Evolutionary conservation across 2,797 vertebrate genomes (phyloP).

Genomic region (Psittacula derbiana): DNA sequence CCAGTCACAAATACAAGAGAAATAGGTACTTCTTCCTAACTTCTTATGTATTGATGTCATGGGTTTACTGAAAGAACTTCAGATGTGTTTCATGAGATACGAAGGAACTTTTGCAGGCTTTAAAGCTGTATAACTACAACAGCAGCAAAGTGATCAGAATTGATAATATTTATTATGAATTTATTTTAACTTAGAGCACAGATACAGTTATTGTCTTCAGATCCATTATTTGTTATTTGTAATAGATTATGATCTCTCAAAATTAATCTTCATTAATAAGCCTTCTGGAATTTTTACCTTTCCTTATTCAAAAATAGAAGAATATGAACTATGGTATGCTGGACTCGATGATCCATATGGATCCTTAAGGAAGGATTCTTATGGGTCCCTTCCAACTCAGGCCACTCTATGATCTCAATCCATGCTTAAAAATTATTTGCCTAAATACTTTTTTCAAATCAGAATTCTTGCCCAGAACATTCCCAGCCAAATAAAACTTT

Average conservation of each 20-base stretch:
- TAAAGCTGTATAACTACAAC: background rate
- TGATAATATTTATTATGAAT: background rate
- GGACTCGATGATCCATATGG: background rate
- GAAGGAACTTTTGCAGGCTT: background rate
- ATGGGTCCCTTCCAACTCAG: background rate
- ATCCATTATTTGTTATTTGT: background rate
- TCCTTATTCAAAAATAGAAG: background rate
- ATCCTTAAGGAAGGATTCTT: background rate
- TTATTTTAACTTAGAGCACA: background rate
- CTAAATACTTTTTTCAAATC: background rate
- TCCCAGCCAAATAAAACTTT: background rate
- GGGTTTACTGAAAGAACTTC: background rate
- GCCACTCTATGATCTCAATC: background rate
- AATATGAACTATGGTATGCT: background rate
- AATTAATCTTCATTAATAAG: background rate
- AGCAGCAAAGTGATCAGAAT: background rate
- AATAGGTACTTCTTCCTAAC: background rate
- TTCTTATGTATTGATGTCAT: background rate
- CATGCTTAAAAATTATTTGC: background rate
- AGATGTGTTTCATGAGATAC: background rate
- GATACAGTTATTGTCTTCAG: background rate
- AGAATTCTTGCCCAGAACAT: background rate
- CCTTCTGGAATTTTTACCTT: background rate
- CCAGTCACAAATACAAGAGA: background rate
- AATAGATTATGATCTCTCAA: background rate